phyloP scores from a whole-genome alignment of 1,140 invertebrate species.

The Dolichoris vasculosae region DNA sequence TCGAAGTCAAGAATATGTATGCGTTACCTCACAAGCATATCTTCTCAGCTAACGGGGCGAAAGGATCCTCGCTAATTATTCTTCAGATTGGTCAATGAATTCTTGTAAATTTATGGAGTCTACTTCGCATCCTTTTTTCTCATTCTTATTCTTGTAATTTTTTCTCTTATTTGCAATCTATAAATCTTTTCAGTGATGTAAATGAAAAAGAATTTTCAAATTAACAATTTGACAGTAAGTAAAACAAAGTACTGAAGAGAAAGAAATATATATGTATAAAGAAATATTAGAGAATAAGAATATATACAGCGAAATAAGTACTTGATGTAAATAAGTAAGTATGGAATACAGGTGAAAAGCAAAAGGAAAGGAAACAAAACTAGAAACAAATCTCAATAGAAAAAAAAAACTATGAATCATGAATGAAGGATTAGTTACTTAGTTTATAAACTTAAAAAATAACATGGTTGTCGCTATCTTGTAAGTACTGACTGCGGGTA shows the following conservation, averaged over 20 bases:
- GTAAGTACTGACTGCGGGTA: constrained; percentile 50
- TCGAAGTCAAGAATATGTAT: not conserved
- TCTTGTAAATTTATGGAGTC: constrained; percentile 50
- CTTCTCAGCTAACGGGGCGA: too few species aligned
- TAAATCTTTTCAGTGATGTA: too few species aligned
- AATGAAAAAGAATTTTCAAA: too few species aligned
- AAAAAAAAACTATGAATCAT: not conserved
- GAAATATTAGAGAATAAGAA: not conserved
- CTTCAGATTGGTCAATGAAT: constrained; percentile 32
- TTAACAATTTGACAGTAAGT: not conserved
- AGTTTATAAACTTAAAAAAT: not conserved
- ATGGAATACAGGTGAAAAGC: constrained; percentile 29
- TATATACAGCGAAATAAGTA: constrained; percentile 56
- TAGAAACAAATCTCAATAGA: constrained; percentile 41
- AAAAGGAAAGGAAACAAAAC: constrained; percentile 31
- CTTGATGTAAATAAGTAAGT: constrained; percentile 62
- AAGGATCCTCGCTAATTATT: too few species aligned
- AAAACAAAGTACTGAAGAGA: not conserved
- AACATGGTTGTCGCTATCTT: constrained; percentile 28
- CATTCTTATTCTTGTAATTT: not conserved
- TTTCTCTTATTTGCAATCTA: not conserved
- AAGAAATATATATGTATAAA: not conserved
- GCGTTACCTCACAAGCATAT: constrained; percentile 1
- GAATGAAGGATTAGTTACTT: constrained; percentile 28
- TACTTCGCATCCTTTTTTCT: not conserved